phyloP scores from a whole-genome alignment of 2,888 invertebrate genomes.

The Hyposoter dolosus region DNA sequence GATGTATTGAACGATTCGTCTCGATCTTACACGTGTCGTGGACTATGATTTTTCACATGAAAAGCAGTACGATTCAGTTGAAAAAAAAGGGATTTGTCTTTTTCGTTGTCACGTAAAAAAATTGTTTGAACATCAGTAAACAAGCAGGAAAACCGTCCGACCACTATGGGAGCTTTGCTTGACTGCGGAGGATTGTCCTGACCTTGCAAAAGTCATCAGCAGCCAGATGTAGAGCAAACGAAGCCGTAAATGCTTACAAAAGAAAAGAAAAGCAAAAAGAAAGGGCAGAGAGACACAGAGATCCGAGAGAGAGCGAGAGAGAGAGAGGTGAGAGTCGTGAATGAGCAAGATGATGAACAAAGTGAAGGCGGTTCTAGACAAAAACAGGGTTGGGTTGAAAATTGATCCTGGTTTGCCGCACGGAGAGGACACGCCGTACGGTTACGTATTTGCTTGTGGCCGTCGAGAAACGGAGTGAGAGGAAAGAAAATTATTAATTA shows the following conservation, averaged over 20 bases:
- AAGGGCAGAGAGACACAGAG: constrained; percentile 38
- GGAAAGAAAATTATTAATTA: background rate
- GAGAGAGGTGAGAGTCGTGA: constrained; percentile 15
- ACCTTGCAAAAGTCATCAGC: constrained; percentile 58
- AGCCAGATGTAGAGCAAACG: constrained; percentile 67
- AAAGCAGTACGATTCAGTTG: too few relatives aligned
- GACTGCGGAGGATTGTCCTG: constrained; percentile 41
- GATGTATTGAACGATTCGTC: too few relatives aligned
- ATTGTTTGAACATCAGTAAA: constrained; percentile 3
- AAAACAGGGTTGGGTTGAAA: constrained; percentile 55
- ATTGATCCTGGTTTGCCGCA: constrained; percentile 72
- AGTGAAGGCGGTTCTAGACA: constrained; percentile 41
- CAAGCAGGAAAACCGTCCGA: background rate
- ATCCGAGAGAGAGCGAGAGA: constrained; percentile 31
- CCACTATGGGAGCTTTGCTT: constrained; percentile 39
- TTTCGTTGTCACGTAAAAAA: too few relatives aligned
- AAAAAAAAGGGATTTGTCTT: too few relatives aligned
- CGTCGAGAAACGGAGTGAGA: background rate
- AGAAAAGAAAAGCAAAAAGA: constrained; percentile 55
- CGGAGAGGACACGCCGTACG: constrained; percentile 62
- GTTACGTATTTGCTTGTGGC: constrained; percentile 36
- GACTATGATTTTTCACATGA: background rate
- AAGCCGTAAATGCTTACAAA: constrained; percentile 53
- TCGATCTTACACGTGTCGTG: too few relatives aligned
- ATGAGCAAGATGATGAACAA: background rate